Evolutionary conservation across 2,888 invertebrate genomes (phyloP).

Genomic region (Stenodera caucasica): DNA sequence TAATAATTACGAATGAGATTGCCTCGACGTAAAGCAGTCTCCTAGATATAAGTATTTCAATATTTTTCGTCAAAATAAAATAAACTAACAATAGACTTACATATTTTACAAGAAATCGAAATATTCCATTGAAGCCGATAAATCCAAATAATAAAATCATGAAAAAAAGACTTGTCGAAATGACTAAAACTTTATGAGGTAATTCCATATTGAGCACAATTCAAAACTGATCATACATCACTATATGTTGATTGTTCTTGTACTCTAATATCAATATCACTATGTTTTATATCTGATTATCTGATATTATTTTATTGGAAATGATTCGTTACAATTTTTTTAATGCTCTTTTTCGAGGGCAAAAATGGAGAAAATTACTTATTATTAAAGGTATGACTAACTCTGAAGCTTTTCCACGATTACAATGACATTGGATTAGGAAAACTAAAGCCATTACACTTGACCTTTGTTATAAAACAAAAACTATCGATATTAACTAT

Average conservation of each 20-base stretch:
- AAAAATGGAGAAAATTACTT: neutral
- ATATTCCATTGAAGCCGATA: conserved; percentile 19
- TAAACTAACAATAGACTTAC: conserved; percentile 35
- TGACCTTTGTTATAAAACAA: neutral
- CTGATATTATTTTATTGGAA: too few relatives aligned
- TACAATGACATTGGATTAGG: neutral
- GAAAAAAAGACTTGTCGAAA: neutral
- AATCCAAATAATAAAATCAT: conserved; percentile 14
- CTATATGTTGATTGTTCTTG: neutral
- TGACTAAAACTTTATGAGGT: conserved; percentile 12
- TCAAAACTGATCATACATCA: neutral
- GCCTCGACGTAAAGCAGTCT: conserved; percentile 69
- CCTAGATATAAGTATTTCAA: conserved; percentile 56
- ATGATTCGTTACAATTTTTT: neutral
- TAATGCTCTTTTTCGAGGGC: neutral
- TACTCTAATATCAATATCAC: too few relatives aligned
- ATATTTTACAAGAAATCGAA: conserved; percentile 40
- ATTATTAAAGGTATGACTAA: neutral
- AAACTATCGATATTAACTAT: neutral
- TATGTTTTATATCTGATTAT: too few relatives aligned
- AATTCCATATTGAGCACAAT: neutral
- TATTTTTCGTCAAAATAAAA: neutral
- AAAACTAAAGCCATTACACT: too few relatives aligned
- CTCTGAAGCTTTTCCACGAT: neutral
- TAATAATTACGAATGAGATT: conserved; percentile 72